Evolutionary conservation across 2,797 vertebrate genomes (phyloP), one percentile per base, ranked within the genome.

Genomic region (Enteromius paludinosus): DNA sequence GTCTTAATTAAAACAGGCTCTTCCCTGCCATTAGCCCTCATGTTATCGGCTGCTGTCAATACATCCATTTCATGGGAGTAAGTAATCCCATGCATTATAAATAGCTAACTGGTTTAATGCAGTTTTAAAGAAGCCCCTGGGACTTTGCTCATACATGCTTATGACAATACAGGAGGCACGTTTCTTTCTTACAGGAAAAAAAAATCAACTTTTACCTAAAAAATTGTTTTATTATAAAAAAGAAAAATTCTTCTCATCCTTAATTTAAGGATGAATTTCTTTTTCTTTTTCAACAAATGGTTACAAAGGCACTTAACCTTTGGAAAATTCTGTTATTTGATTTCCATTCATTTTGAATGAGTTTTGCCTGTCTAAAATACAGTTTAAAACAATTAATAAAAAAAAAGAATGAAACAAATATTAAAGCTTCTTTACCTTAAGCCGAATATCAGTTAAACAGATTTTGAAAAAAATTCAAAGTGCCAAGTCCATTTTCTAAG

Each of bases 21-120:
- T 78, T 69, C 70, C 3, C 28, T 70, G 71, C 77, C 74, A 74
- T 66, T 49, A 79, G 59, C 59, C 20, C 52, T 68, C 28, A 25
- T 62, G 76, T 35, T 70, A 69, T 75, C 5, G 35, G 54, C 66
- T 74, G 79, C 79, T 85, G 83, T 85, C 83, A 85, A 86, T 85
- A 86, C 74, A 73, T 52, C 78, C 71, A 85, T 79, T 84, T 85
- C 73, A 75, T 76, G 61, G 61, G 75, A 80, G 74, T 77, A 78
- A 75, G 83, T 72, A n/a, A 83, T 56, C 77, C 30, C 54, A 79
- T 87, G 84, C 80, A 88, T 87, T 81, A 83, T 85, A 74, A 81
- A 87, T 86, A 45, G 61, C 49, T 35, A 70, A 73, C 64, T 83
- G 70, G 66, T 45, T 79, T 68, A 69, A 79, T 84, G 75, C 49